Evolutionary conservation across 2,797 vertebrate genomes (phyloP), one percentile per base, ranked within the genome.

Genomic region (Catamblyrhynchus diadema): DNA sequence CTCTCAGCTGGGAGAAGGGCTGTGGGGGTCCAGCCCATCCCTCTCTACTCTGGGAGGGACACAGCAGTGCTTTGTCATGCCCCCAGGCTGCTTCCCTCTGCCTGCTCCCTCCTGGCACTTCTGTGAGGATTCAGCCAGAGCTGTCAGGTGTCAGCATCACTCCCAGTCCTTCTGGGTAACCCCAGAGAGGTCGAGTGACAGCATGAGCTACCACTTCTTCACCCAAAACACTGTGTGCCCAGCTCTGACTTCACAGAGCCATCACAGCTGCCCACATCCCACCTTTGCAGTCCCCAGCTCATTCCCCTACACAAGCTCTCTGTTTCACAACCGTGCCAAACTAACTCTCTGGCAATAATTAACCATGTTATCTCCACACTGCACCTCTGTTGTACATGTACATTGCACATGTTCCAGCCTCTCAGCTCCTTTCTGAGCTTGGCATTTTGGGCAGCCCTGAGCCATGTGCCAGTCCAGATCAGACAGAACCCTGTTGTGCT

Each of bases 371-470:
- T 62, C 73, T 88, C 75, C 56, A 81, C 35, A 19, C 64, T 53
- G 47, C 9, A 1, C 41, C 53, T 72, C 53, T 5, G 8, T 6
- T 56, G 48, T 50, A 37, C 50, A 9, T 3, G 64, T 47, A 41
- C 28, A 45, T 0, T 64, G 44, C 48, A 71, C 59, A 2, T 1
- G 53, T 37, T 71, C 51, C 71, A 87, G 62, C 45, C 45, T 35
- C 42, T 79, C 23, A 0, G 45, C 35, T 75, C 54, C 33, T 81
- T 60, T 75, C 71, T 85, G 71, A 47, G 39, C 71, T 77, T 6
- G 2, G 75, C 1, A 8, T 62, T 72, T 88, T 70, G 0, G 0
- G 64, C 48, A 61, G n/a, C 1, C 0, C 18, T 0, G 0, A 32
- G 25, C 23, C 65, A 74, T 1, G 8, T 51, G 48, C 51, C 72